Percentiles rank a stretch among this genome's conserved stretches.
phyloP scores from a whole-genome alignment of 2,113 vertebrate species.

The Benitochromis conjunctus region DNA sequence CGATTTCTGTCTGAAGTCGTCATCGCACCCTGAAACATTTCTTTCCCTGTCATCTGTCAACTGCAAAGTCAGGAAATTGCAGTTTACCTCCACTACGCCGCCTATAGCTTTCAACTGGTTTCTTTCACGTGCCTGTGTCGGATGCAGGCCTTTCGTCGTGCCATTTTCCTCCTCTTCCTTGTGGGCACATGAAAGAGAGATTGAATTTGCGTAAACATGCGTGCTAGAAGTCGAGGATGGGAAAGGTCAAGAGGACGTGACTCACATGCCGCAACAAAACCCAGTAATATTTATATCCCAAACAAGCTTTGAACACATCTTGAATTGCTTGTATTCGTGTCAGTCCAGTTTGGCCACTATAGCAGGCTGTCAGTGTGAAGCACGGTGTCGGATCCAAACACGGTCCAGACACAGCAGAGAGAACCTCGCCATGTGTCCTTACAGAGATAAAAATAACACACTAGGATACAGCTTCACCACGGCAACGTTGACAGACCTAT shows the following conservation, averaged over 20 bases:
- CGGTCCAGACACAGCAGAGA: conserved; percentile 18
- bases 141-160: neutral
- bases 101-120: neutral
- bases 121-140: neutral
- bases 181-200: conserved; percentile 5
- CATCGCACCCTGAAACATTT: conserved; percentile 34
- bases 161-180: neutral
- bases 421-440: conserved; percentile 9
- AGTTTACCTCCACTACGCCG: neutral
- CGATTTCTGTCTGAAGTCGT: conserved; percentile 34
- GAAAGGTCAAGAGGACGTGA: conserved; percentile 29
- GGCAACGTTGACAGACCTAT: neutral
- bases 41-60: conserved; percentile 16
- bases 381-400: conserved; percentile 13
- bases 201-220: neutral
- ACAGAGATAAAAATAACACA: conserved; percentile 34
- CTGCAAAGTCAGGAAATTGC: conserved; percentile 28
- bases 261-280: conserved; percentile 27
- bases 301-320: conserved; percentile 23
- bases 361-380: conserved; percentile 10
- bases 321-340: conserved; percentile 24
- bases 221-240: neutral
- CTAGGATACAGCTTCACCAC: neutral
- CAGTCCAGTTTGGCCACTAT: neutral
- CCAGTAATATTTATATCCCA: neutral